These are phyloP conservation scores for Pristionchus mayeri DNA, from an alignment of 2,888 invertebrate genomes.

Conservation along the genomic window DNA sequence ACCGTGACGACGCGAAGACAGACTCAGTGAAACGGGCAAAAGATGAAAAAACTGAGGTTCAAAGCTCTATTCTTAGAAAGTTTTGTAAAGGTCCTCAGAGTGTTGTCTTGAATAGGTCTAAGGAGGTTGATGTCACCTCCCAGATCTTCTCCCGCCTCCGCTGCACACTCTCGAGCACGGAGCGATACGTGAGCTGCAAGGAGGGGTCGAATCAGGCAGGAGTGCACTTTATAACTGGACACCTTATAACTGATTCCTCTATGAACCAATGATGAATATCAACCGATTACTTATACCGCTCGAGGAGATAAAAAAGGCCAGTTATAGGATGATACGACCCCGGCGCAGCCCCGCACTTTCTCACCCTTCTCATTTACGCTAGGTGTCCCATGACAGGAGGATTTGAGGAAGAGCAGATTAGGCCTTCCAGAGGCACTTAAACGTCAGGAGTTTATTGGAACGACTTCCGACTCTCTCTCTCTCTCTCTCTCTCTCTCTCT, in stretches of 20 bases:
- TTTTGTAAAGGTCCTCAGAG: no score
- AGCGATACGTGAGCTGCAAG: conserved; percentile 84
- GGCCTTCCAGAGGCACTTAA: no score
- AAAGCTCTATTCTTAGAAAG: no score
- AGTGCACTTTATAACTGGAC: not conserved
- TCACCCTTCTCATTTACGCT: conserved; percentile 4
- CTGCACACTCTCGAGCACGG: conserved; percentile 83
- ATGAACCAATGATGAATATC: no score
- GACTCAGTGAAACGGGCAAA: not conserved
- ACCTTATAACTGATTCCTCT: no score
- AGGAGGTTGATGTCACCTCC: conserved; percentile 79
- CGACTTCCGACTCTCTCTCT: conserved; percentile 1
- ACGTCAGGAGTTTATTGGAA: conserved; percentile 19
- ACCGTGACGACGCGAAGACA: not conserved
- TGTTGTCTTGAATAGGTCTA: not conserved
- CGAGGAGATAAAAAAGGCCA: no score
- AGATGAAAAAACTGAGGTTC: no score
- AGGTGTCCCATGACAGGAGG: not conserved
- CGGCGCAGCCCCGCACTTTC: not conserved
- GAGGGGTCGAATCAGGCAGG: no score
- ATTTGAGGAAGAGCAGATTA: not conserved
- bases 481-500: no score
- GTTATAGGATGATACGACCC: no score
- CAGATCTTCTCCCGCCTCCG: conserved; percentile 85
- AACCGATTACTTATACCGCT: no score